Conservation (phyloP, 1,140 invertebrate genomes). For the Littorina saxatilis region DNA sequence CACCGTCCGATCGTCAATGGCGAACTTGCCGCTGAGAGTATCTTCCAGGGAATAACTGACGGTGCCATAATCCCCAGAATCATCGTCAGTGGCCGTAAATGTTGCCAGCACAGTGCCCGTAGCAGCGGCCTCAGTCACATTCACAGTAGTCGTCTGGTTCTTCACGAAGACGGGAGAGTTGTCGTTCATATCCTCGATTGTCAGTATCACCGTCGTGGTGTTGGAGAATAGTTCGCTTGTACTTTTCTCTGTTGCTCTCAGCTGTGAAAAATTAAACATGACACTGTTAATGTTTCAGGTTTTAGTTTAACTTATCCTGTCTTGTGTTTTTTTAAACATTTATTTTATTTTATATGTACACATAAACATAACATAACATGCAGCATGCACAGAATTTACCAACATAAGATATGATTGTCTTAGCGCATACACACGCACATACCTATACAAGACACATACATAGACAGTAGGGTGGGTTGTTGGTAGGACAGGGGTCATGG, state of each 20-base stretch:
- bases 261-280: slow-evolving; percentile 1
- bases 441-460: no score
- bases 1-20: slow-evolving; percentile 25
- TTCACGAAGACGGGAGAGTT: slow-evolving; percentile 44
- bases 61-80: slow-evolving; percentile 41
- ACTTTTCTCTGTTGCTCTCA: slow-evolving; percentile 28
- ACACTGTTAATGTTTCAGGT: no score
- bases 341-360: no score
- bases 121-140: slow-evolving; percentile 30
- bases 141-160: background rate
- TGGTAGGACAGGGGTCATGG: no score
- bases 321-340: no score
- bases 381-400: no score
- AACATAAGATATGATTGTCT: no score
- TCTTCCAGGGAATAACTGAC: slow-evolving; percentile 41
- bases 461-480: no score
- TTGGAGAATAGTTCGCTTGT: slow-evolving; percentile 14
- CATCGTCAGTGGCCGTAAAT: slow-evolving; percentile 43
- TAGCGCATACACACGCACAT: no score
- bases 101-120: slow-evolving; percentile 23
- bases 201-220: slow-evolving; percentile 29
- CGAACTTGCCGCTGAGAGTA: slow-evolving; percentile 16
- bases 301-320: no score
- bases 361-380: background rate
- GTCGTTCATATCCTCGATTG: slow-evolving; percentile 47